Conservation (phyloP, 2,113 vertebrate species). For the Choloepus hoffmanni region DNA sequence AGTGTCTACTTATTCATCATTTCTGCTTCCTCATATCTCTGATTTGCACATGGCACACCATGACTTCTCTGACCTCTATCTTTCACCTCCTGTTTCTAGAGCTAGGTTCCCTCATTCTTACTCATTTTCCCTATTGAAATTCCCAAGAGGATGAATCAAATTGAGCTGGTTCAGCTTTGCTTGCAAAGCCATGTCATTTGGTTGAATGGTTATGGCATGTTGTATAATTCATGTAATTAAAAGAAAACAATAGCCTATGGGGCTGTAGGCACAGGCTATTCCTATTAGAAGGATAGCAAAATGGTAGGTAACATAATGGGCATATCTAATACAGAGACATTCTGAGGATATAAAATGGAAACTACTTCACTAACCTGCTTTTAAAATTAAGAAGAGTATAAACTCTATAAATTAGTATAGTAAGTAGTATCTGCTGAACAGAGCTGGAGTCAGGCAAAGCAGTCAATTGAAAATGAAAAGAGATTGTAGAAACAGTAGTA, state of each 20-base stretch:
- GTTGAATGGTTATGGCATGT: not conserved
- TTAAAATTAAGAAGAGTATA: slow-evolving; percentile 42
- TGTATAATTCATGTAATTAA: not conserved
- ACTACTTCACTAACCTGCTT: not conserved
- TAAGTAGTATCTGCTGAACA: not conserved
- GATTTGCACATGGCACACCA: not conserved
- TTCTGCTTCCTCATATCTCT: not conserved
- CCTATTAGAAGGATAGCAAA: not conserved
- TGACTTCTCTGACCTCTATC: not conserved
- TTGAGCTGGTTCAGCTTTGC: not conserved
- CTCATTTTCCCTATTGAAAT: not conserved
- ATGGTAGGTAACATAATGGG: not conserved
- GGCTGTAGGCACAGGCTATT: not conserved
- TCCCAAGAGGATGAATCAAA: not conserved
- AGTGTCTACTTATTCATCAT: not conserved
- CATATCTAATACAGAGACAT: not conserved
- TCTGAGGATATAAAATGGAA: not conserved
- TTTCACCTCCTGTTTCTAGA: not conserved
- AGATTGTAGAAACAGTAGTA: not conserved
- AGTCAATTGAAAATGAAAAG: slow-evolving; percentile 19
- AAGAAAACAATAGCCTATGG: not conserved
- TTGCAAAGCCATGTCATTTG: not conserved
- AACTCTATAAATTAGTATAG: not conserved
- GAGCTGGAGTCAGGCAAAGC: not conserved
- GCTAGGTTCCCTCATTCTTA: not conserved